Evolutionary conservation across 1,140 invertebrate genomes (phyloP).

Genomic region (Drosophila mayri): DNA sequence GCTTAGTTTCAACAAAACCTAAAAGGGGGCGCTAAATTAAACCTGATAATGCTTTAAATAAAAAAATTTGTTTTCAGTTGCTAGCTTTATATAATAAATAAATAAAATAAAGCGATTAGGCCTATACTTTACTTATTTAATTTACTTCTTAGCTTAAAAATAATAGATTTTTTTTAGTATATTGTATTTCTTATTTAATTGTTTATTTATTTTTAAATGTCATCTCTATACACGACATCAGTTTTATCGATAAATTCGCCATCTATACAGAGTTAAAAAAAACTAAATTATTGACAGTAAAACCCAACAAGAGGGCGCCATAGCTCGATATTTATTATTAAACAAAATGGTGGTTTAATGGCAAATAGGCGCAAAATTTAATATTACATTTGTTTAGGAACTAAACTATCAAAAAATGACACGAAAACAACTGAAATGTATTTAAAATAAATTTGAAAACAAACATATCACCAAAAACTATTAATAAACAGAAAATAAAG

Average conservation of each 20-base stretch:
- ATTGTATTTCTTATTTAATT: not conserved
- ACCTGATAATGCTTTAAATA: no score
- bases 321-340: not conserved
- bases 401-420: not conserved
- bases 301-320: not conserved
- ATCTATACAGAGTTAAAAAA: not conserved
- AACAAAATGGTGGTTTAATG: conserved; percentile 1
- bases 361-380: not conserved
- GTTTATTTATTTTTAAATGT: not conserved
- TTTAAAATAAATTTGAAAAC: not conserved
- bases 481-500: no score
- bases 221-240: not conserved
- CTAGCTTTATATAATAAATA: no score
- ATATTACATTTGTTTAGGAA: not conserved
- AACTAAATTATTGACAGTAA: no score
- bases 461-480: not conserved
- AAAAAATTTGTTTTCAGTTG: no score
- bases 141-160: no score
- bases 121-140: not conserved
- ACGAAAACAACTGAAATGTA: no score
- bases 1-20: not conserved
- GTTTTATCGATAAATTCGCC: not conserved
- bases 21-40: not conserved
- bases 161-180: no score
- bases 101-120: no score